Evolutionary conservation across 2,113 vertebrate species (phyloP).

Genomic region (Chrysemys picta): DNA sequence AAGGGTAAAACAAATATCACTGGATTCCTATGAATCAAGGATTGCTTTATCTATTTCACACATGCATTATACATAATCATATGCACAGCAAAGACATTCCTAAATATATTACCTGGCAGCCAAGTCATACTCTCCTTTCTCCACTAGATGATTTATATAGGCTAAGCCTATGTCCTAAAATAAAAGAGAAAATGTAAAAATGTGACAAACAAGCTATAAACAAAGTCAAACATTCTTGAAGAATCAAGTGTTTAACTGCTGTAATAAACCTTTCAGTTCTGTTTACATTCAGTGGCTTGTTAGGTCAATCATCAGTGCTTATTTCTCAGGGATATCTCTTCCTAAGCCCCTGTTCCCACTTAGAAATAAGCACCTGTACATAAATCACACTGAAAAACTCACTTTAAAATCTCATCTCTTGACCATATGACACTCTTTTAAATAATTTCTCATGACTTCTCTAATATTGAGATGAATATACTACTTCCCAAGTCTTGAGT

Average conservation of each 20-base stretch:
- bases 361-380: not conserved
- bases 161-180: constrained; percentile 93
- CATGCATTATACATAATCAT: not conserved
- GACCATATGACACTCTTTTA: not conserved
- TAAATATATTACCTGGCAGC: constrained; percentile 88
- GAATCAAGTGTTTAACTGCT: not conserved
- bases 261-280: not conserved
- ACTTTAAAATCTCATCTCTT: not conserved
- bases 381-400: not conserved
- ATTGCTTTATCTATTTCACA: not conserved
- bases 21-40: not conserved
- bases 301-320: not conserved
- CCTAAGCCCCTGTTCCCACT: not conserved
- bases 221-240: not conserved
- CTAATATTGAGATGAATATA: not conserved
- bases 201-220: not conserved
- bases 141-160: constrained; percentile 94
- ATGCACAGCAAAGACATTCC: not conserved
- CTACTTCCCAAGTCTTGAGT: not conserved
- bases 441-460: not conserved
- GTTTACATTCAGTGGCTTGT: not conserved
- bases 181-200: constrained; percentile 22
- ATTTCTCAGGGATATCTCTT: not conserved
- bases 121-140: constrained; percentile 90
- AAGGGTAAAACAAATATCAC: not conserved